Evolutionary conservation across 2,113 vertebrate species (phyloP), one percentile per base, ranked within the genome.

Genomic region (Mormyrus iriodes): DNA sequence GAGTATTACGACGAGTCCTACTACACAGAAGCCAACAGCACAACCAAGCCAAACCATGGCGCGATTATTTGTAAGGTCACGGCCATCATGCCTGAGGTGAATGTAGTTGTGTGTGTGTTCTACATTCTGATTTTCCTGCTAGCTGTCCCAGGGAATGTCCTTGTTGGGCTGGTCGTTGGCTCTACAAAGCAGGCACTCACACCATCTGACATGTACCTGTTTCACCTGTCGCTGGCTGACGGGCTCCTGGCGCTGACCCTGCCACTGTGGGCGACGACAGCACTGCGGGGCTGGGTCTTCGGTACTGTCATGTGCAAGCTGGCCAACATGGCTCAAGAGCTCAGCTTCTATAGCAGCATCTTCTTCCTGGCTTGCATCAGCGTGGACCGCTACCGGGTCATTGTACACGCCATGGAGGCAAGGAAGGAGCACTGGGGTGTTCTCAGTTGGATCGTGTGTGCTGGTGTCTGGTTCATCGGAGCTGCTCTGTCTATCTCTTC

Each of bases 331-430:
- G 8, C 93, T 17, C 52, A 90, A 0, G 94, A 95, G 1, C 88
- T 93, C 2, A 96, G 94, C 91, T 95, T 96, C 93, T 96, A 95
- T 93, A 95, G 94, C 92, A 95, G 95, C 92, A 94, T 96, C 87
- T 91, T 96, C 88, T 95, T 96, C 65, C 91, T 96, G 88, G 93
- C 93, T 4, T 96, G 95, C 0, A 96, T 96, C 7, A 96, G 96
- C 85, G 21, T 95, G 0, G 95, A 96, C 13, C 94, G 95, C 1
- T 96, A 94, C 42, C 90, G 94, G 0, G 93, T 92, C 58, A 95
- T 96, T 0, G 95, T 95, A 69, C 92, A 5, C 0, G 90, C 95
- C 44, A 88, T 85, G 0, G 90, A 91, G 31, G 82, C 79, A 0
- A 19, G 86, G 2, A 53, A 27, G 39, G 53, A 85, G 0, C 89